phyloP scores from a whole-genome alignment of 2,888 invertebrate genomes.

The Subacronicta megacephala region DNA sequence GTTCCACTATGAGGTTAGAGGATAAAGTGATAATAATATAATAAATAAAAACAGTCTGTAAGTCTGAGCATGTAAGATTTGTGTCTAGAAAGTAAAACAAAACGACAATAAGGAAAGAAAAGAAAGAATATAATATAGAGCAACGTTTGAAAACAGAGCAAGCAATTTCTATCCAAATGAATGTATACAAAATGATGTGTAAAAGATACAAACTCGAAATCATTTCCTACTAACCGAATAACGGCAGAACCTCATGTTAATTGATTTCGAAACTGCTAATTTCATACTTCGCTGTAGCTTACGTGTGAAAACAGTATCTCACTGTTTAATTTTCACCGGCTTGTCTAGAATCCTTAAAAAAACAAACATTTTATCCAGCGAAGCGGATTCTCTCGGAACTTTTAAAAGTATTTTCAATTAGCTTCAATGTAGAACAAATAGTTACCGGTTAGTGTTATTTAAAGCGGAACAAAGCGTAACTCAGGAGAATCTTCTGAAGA shows the following conservation, averaged over 20 bases:
- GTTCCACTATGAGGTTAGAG: neutral
- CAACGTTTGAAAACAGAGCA: neutral
- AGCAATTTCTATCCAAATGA: neutral
- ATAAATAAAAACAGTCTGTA: neutral
- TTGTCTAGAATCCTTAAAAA: slow-evolving; percentile 1
- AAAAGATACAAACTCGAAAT: slow-evolving; percentile 25
- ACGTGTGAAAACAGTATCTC: slow-evolving; percentile 7
- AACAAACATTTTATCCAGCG: neutral
- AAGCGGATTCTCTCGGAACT: slow-evolving; percentile 1
- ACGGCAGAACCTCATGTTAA: slow-evolving; percentile 34
- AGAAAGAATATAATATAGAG: neutral
- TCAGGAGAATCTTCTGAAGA: slow-evolving; percentile 8
- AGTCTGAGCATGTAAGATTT: too few relatives aligned
- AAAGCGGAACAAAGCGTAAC: slow-evolving; percentile 8
- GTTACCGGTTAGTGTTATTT: slow-evolving; percentile 16
- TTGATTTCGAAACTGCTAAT: slow-evolving; percentile 39
- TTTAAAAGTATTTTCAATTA: slow-evolving; percentile 20
- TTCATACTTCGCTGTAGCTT: slow-evolving; percentile 31
- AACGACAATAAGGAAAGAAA: too few relatives aligned
- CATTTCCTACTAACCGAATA: slow-evolving; percentile 39
- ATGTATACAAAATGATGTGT: neutral
- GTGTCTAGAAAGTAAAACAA: too few relatives aligned
- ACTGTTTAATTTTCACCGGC: slow-evolving; percentile 19
- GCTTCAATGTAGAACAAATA: slow-evolving; percentile 15
- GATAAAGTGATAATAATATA: neutral